Evolutionary conservation across 2,888 invertebrate genomes (phyloP).

Genomic region (Chrysolina haemoptera): DNA sequence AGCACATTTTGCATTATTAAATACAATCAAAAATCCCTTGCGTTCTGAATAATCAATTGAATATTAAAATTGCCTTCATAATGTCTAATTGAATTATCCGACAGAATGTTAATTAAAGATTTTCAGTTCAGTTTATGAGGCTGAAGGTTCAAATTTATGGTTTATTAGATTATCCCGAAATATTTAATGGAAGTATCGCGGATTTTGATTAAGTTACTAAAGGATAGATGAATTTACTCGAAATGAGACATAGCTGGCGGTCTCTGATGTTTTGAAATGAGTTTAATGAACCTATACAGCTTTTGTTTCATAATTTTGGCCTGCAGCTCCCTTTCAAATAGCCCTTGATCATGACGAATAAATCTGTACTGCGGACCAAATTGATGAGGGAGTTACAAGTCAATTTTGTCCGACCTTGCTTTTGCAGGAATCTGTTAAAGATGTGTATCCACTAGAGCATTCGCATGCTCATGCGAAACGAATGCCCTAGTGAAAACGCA

Average conservation of each 20-base stretch:
- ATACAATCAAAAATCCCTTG: constrained; percentile 7
- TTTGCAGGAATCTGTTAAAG: too few relatives aligned
- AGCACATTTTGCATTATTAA: constrained; percentile 9
- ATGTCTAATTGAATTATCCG: constrained; percentile 36
- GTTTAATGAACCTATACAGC: not conserved
- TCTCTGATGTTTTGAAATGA: constrained; percentile 5
- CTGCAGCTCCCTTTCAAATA: too few relatives aligned
- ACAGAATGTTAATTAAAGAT: constrained; percentile 42
- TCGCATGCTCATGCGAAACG: too few relatives aligned
- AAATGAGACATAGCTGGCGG: not conserved
- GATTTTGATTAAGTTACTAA: constrained; percentile 38
- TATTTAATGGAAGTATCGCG: constrained; percentile 43
- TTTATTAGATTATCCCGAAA: constrained; percentile 45
- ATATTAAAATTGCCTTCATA: constrained; percentile 26
- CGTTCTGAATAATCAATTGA: constrained; percentile 15
- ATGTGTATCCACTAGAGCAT: too few relatives aligned
- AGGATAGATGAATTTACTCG: not conserved
- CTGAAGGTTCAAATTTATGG: constrained; percentile 36
- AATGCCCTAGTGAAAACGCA: too few relatives aligned
- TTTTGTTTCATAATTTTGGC: not conserved
- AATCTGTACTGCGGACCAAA: too few relatives aligned
- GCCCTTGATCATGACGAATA: too few relatives aligned
- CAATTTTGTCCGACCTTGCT: too few relatives aligned
- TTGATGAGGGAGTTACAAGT: too few relatives aligned
- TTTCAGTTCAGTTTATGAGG: constrained; percentile 41